Evolutionary conservation across 2,797 vertebrate genomes (phyloP).

Genomic region (Spinus pinus): DNA sequence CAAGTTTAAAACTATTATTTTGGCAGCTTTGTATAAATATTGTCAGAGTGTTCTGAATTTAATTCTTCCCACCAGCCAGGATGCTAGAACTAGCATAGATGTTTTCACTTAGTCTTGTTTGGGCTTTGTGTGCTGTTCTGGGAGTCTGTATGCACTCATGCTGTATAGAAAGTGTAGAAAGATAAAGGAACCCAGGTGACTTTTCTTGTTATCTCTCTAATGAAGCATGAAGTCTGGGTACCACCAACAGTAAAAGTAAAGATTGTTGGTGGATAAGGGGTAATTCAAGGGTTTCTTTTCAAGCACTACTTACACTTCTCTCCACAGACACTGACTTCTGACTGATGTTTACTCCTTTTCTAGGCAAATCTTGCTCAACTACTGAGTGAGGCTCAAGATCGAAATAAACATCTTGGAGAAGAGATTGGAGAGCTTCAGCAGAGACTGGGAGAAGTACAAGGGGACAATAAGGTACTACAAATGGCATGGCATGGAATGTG

Average conservation of each 20-base stretch:
- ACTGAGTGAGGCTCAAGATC: conserved; percentile 88
- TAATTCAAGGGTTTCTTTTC: not conserved
- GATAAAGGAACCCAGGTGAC: not conserved
- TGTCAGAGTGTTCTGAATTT: not conserved
- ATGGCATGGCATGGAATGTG: not conserved
- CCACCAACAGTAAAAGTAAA: not conserved
- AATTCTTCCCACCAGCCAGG: not conserved
- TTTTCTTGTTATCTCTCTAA: not conserved
- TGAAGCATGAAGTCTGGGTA: not conserved
- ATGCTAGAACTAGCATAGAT: not conserved
- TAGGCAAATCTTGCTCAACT: conserved; percentile 94
- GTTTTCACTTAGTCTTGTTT: not conserved
- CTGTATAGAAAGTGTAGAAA: not conserved
- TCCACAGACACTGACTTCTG: not conserved
- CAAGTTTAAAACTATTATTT: not conserved
- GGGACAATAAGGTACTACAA: conserved; percentile 94
- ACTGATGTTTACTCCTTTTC: conserved; percentile 33
- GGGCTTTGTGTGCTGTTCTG: not conserved
- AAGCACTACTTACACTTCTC: not conserved
- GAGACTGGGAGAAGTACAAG: conserved; percentile 90
- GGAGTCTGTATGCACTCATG: not conserved
- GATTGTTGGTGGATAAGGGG: not conserved
- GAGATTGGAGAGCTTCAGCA: conserved; percentile 94
- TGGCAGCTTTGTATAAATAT: not conserved
- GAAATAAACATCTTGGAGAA: conserved; percentile 84